These are phyloP conservation scores for Brachymystax lenok DNA, from an alignment of 2,797 vertebrate species.

Conservation along the genomic window DNA sequence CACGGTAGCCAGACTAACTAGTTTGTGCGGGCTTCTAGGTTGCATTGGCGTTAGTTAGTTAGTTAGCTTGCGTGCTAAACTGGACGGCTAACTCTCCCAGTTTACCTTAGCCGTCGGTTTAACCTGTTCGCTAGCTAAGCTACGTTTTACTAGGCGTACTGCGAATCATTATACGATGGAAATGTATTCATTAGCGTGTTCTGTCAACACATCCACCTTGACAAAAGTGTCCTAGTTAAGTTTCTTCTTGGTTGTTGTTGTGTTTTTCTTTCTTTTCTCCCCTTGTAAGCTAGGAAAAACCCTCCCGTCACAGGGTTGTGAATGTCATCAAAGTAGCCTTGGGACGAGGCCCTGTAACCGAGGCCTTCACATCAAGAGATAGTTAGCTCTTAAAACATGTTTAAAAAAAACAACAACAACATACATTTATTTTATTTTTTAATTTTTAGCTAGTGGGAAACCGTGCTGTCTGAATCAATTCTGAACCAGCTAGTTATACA, in stretches of 20 bases:
- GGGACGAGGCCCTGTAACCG: background rate
- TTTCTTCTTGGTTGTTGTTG: too few species aligned
- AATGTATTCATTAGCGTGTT: background rate
- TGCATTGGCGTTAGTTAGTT: background rate
- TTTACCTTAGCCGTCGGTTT: too few species aligned
- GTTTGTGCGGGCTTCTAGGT: too few species aligned
- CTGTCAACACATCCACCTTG: too few species aligned
- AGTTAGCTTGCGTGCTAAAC: too few species aligned
- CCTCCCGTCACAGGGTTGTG: background rate
- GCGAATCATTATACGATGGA: background rate
- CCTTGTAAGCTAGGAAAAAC: background rate
- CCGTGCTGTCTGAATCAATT: background rate
- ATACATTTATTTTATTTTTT: too few species aligned
- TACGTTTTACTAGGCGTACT: slow-evolving; percentile 1
- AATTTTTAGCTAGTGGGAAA: background rate
- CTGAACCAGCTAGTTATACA: background rate
- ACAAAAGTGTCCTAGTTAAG: too few species aligned
- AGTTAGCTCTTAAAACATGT: background rate
- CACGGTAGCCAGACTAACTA: too few species aligned
- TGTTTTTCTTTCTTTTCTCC: too few species aligned
- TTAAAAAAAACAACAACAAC: background rate
- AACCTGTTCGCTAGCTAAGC: slow-evolving; percentile 22
- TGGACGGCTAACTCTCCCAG: slow-evolving; percentile 32
- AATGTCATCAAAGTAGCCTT: slow-evolving; percentile 3
- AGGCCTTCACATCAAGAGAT: background rate